Evolutionary conservation across 2,888 invertebrate genomes (phyloP).

Genomic region (Polydrusus pterygomalis): DNA sequence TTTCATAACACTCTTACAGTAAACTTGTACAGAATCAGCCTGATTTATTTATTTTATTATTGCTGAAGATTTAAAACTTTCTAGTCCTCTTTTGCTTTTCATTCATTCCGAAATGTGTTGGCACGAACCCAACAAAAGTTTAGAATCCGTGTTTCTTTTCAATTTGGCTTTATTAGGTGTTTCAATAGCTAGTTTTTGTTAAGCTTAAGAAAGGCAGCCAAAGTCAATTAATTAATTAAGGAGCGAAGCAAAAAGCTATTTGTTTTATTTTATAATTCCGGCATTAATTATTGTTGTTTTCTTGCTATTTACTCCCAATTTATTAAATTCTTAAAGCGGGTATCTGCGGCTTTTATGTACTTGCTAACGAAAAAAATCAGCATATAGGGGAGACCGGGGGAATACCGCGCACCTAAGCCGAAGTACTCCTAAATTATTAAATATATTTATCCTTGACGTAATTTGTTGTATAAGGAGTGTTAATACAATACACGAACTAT

Average conservation of each 20-base stretch:
- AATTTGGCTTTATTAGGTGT: slow-evolving; percentile 15
- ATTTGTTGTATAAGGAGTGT: too few relatives aligned
- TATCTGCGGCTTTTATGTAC: too few relatives aligned
- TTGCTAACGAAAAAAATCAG: too few relatives aligned
- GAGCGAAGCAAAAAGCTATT: not conserved
- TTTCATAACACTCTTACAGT: not conserved
- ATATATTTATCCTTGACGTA: too few relatives aligned
- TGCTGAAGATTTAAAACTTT: not conserved
- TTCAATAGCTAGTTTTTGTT: slow-evolving; percentile 2
- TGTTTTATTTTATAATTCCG: not conserved
- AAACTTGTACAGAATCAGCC: not conserved
- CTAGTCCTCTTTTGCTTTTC: slow-evolving; percentile 1
- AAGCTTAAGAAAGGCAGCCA: not conserved
- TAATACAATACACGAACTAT: too few relatives aligned
- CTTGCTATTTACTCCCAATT: not conserved
- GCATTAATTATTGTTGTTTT: not conserved
- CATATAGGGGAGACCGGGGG: too few relatives aligned
- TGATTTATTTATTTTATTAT: slow-evolving; percentile 6
- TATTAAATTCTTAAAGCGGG: too few relatives aligned
- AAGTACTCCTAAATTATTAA: too few relatives aligned
- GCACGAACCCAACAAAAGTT: slow-evolving; percentile 27
- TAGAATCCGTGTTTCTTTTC: slow-evolving; percentile 2
- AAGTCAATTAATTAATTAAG: slow-evolving; percentile 10
- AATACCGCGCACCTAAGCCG: too few relatives aligned
- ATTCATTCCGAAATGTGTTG: slow-evolving; percentile 12